Evolutionary conservation across 37 sponge, comb jelly and placozoan genomes (phyloP).

Genomic region (Beroe ovata): DNA sequence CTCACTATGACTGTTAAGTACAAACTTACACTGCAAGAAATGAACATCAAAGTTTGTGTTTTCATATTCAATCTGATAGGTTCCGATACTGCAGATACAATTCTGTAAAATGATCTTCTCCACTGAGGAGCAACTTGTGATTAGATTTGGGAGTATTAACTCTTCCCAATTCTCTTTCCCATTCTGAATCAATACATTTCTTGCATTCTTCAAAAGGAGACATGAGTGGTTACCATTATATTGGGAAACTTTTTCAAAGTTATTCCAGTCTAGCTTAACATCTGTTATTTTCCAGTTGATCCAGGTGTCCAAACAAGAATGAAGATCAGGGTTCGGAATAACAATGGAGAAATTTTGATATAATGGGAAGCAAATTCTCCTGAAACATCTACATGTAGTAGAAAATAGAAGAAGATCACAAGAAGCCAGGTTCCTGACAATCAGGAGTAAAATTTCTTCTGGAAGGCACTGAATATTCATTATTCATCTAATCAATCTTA

Average conservation of each 20-base stretch:
- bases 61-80: neutral
- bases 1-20: neutral
- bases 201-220: neutral
- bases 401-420: slow-evolving; percentile 1
- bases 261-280: neutral
- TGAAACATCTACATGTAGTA: neutral
- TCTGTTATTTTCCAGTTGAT: neutral
- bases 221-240: neutral
- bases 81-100: neutral
- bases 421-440: neutral
- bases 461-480: slow-evolving; percentile 11
- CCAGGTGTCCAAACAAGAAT: slow-evolving; percentile 49
- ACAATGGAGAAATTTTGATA: neutral
- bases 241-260: neutral
- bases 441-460: neutral
- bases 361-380: slow-evolving; percentile 23
- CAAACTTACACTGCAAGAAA: neutral
- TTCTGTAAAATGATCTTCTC: neutral
- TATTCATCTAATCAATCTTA: no score
- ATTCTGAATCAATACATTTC: neutral
- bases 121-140: neutral
- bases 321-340: neutral
- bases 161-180: slow-evolving; percentile 19
- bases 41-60: neutral
- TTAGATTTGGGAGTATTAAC: neutral